These are phyloP conservation scores for Cladopsammia gracilis DNA, from an alignment of 64 coral and sea anemone genomes.

Conservation along the genomic window DNA sequence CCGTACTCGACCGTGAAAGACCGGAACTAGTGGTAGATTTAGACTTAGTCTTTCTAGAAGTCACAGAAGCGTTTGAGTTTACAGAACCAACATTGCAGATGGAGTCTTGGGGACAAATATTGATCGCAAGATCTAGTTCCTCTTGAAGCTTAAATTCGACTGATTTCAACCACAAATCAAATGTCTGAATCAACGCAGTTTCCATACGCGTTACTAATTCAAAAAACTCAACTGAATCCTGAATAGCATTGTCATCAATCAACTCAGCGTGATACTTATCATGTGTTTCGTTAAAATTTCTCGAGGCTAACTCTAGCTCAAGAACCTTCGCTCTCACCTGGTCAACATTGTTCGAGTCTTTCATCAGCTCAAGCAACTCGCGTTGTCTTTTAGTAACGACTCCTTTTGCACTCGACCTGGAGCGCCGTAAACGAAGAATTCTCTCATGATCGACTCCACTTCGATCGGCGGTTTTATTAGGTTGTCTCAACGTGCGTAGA, in stretches of 20 bases:
- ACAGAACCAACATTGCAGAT: slow-evolving; percentile 6
- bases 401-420: not conserved
- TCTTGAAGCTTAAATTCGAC: too few relatives aligned
- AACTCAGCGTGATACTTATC: slow-evolving; percentile 13
- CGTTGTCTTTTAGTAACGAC: not conserved
- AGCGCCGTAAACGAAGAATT: not conserved
- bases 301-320: not conserved
- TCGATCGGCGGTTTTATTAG: too few relatives aligned
- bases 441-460: too few relatives aligned
- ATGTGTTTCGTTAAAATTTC: slow-evolving; percentile 40
- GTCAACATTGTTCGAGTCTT: not conserved
- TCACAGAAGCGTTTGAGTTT: not conserved
- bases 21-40: slow-evolving; percentile 1
- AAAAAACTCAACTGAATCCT: not conserved
- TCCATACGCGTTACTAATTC: too few relatives aligned
- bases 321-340: not conserved
- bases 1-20: slow-evolving; percentile 4
- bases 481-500: too few relatives aligned
- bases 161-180: too few relatives aligned
- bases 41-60: not conserved
- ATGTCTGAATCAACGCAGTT: too few relatives aligned
- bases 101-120: too few relatives aligned
- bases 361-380: not conserved
- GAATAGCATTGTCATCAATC: not conserved
- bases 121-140: too few relatives aligned